Base-by-base conservation (phyloP, 2,888 invertebrate genomes). In the Mythimna loreyi region DNA sequence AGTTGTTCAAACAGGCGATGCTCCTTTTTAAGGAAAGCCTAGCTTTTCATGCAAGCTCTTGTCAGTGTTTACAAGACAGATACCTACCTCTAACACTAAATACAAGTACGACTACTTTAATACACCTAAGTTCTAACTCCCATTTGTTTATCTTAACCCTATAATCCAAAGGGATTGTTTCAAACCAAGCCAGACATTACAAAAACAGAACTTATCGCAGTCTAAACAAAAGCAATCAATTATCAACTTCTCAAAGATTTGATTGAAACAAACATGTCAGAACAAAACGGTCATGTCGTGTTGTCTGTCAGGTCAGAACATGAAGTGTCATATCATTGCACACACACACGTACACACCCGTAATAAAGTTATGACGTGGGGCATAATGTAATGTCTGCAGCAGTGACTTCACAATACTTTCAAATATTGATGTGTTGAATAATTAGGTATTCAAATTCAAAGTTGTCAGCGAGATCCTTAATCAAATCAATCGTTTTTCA, bases 231-330 rank as follows among this genome's bases (percentile, higher is more conserved):
- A 45, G 57, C 30, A 64, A 67, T 40, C 36, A 9, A 57, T 55
- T 52, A 19, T 43, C 28, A 62, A 36, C 45, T 45, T 7, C 28
- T 59, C 40, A 43, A 57, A 49, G 36, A 49, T 36, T 4, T 7
- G 25, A 43, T 40, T 52, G 3, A 74, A 52, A 57, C 59, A 55
- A 65, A 67, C 53, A 67, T 65, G 55, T 65, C 53, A 52, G 16
- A 58, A 68, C 60, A 53, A 67, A 49, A 43, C 19, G 40, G 40
- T 40, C 40, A 40, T 8, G 33, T 47, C 25, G 58, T 61, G 57
- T 71, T 49, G 66, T 67, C 59, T 71, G 52, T 33, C 65, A 66
- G 33, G 9, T 16, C 40, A 30, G 40, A 28, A 45, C n/a, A 36
- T 36, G 33, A n/a, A 13, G 13, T 49, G 58, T 61, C 60, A 58